phyloP scores from a whole-genome alignment of 2,888 invertebrate species.

The Pantelozetes paolii region DNA sequence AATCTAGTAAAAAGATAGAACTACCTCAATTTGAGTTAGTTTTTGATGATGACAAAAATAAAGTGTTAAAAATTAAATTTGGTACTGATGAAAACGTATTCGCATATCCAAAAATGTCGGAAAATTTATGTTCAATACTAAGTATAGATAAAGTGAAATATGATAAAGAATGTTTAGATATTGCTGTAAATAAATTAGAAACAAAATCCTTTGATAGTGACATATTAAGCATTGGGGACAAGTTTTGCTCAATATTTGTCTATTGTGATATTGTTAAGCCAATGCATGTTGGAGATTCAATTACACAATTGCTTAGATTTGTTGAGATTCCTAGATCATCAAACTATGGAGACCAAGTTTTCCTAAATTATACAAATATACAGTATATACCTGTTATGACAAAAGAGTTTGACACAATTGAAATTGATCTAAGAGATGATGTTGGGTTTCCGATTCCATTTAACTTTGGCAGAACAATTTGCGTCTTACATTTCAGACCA shows the following conservation, averaged over 20 bases:
- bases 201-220: not conserved
- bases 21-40: too few relatives aligned
- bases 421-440: conserved; percentile 23
- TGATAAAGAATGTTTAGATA: not conserved
- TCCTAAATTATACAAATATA: not conserved
- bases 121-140: not conserved
- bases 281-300: not conserved
- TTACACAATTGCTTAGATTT: not conserved
- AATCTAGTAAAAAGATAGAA: too few relatives aligned
- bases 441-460: not conserved
- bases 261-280: conserved; percentile 17
- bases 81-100: too few relatives aligned
- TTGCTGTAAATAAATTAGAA: not conserved
- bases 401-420: not conserved
- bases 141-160: not conserved
- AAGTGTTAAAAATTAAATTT: too few relatives aligned
- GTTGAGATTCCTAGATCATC: not conserved
- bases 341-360: not conserved
- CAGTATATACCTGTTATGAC: not conserved
- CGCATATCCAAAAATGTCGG: not conserved
- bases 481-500: not conserved
- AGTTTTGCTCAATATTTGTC: not conserved
- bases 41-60: too few relatives aligned
- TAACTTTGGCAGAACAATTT: not conserved
- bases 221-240: too few relatives aligned